Evolutionary conservation across 2,888 invertebrate genomes (phyloP), one percentile per base, ranked within the genome.

Genomic region (Platypus cylindrus): DNA sequence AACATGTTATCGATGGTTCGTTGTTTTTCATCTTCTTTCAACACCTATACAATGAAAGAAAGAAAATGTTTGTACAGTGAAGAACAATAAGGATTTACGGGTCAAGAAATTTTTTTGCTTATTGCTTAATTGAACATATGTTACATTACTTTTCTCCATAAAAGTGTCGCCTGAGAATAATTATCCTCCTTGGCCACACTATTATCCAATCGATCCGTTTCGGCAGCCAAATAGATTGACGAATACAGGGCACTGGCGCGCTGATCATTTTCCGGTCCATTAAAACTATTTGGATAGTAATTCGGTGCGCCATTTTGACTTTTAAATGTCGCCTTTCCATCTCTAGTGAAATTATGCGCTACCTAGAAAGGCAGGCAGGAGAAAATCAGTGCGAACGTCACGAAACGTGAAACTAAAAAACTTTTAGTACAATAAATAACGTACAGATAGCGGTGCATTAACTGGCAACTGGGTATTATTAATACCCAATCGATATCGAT

Each of bases 241-340:
- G 75, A 70, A 24, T 70, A 62, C 29, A 78, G 51, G 27, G 67
- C 66, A 40, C 68, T 67, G 0, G 78, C 80, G 3, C 75, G 66
- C 1, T 72, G 70, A 49, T 75, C 73, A 40, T 74, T 73, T 46
- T 78, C 73, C 0, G 94, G 93, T 0, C 95, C 95, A 36, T 73
- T 70, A 65, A 94, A 97, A 44, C 91, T 93, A 66, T 97, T 97
- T 1, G 97, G 97, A 67, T 75, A 91, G 60, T 97, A 97, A 63
- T 94, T 95, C 3, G 95, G 95, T 2, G 85, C 80, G n/a, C 83
- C 86, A 3, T 75, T 78, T 61, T 91, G 90, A 59, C 89, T 91
- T 46, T 74, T 41, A 5, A 50, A 11, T n/a, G 50, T 49, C 7
- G 41, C 33, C n/a, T 74, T 70, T 0, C 94, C 95, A 58, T 94